Percentiles rank a stretch among this genome's conserved stretches.
Evolutionary conservation across 2,113 vertebrate species (phyloP).

Genomic region (Ailurus styani): DNA sequence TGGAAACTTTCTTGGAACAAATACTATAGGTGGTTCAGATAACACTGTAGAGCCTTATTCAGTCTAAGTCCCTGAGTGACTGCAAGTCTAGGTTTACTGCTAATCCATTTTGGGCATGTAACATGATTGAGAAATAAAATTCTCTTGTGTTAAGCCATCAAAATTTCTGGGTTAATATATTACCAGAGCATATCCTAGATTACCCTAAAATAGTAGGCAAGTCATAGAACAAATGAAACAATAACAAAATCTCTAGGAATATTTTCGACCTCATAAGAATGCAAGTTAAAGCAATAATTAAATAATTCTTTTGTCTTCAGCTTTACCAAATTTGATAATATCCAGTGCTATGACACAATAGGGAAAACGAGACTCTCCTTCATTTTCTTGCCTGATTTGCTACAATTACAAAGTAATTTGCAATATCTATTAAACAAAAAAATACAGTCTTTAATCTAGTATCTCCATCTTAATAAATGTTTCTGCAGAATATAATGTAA

Average conservation of each 20-base stretch:
- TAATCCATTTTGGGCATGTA: background rate
- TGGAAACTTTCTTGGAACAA: background rate
- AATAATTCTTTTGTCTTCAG: background rate
- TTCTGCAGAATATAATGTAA: background rate
- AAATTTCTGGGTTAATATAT: background rate
- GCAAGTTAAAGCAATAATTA: background rate
- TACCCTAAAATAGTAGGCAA: background rate
- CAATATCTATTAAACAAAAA: background rate
- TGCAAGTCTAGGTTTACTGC: background rate
- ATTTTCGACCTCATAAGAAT: background rate
- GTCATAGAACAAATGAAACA: background rate
- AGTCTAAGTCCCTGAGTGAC: background rate
- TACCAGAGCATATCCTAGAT: background rate
- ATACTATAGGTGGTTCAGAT: background rate
- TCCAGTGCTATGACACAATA: background rate
- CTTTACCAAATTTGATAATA: background rate
- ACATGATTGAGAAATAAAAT: background rate
- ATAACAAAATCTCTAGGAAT: background rate
- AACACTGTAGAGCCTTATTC: background rate
- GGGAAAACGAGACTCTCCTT: background rate
- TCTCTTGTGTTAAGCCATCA: background rate
- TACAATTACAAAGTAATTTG: background rate
- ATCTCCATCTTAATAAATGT: background rate
- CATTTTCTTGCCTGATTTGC: background rate
- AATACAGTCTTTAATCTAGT: background rate